Evolutionary conservation across 1,140 invertebrate species (phyloP).

Genomic region (Drosophila lacteicornis): DNA sequence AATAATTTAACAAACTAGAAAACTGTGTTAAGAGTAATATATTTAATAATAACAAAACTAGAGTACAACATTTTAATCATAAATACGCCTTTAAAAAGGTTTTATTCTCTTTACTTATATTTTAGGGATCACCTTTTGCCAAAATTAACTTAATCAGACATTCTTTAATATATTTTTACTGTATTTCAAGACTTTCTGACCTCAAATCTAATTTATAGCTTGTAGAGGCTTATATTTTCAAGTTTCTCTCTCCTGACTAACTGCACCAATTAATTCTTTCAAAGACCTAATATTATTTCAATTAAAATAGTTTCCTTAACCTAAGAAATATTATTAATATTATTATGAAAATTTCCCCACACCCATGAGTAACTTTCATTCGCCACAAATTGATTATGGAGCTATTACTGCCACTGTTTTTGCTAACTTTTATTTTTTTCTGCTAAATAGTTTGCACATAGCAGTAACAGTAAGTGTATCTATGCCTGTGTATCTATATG

Average conservation of each 20-base stretch:
- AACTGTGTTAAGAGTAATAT: neutral
- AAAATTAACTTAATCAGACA: too few species aligned
- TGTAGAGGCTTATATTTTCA: too few species aligned
- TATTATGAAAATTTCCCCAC: neutral
- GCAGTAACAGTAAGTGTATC: conserved; percentile 52
- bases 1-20: neutral
- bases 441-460: conserved; percentile 62
- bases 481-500: neutral
- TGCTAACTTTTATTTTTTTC: neutral
- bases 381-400: conserved; percentile 15
- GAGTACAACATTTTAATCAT: too few species aligned
- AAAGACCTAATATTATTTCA: neutral
- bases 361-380: conserved; percentile 9
- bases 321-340: neutral
- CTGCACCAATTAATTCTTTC: neutral
- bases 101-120: too few species aligned
- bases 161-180: too few species aligned
- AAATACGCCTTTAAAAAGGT: too few species aligned
- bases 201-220: too few species aligned
- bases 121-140: neutral
- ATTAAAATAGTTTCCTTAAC: neutral
- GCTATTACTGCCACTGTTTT: conserved; percentile 10
- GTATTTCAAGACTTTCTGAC: too few species aligned
- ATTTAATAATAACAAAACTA: neutral
- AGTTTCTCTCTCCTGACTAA: neutral